Conservation (phyloP, 2,797 vertebrate genomes). For the Hemibagrus guttatus region DNA sequence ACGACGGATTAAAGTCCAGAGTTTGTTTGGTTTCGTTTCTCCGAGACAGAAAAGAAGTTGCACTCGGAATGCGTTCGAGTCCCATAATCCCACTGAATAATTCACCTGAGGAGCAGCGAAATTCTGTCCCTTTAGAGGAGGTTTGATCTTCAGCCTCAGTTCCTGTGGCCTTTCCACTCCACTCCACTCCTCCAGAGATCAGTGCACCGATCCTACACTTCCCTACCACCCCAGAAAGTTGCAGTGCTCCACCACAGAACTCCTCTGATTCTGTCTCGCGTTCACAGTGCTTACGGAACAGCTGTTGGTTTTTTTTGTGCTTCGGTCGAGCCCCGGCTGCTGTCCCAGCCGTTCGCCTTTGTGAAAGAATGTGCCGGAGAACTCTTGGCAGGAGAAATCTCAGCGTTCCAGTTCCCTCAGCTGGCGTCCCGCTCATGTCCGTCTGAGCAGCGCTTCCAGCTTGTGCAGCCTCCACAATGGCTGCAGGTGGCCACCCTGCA, state of each 20-base stretch:
- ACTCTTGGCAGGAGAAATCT: conserved; percentile 71
- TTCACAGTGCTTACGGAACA: conserved; percentile 72
- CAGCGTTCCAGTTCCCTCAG: conserved; percentile 55
- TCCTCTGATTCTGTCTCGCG: conserved; percentile 57
- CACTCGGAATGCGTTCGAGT: background rate
- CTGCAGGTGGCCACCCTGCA: conserved; percentile 66
- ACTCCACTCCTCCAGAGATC: conserved; percentile 9
- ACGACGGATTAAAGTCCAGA: conserved; percentile 70
- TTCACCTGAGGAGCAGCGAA: conserved; percentile 31
- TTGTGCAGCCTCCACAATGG: conserved; percentile 73
- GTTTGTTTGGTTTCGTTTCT: conserved; percentile 44
- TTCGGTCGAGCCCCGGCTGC: conserved; percentile 57
- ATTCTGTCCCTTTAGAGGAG: conserved; percentile 37
- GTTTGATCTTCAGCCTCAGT: conserved; percentile 10
- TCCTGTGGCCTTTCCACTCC: background rate
- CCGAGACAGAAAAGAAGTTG: background rate
- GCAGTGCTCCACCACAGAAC: conserved; percentile 47
- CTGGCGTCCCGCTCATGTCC: conserved; percentile 67
- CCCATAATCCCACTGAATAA: conserved; percentile 44
- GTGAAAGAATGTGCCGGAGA: conserved; percentile 67
- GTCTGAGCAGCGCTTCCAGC: conserved; percentile 70
- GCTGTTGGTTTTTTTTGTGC: conserved; percentile 56
- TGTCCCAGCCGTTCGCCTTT: conserved; percentile 64
- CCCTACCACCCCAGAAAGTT: background rate
- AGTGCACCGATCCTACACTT: conserved; percentile 37